These are phyloP conservation scores for Hartigia nigra DNA, from an alignment of 2,888 invertebrate genomes.

Conservation along the genomic window DNA sequence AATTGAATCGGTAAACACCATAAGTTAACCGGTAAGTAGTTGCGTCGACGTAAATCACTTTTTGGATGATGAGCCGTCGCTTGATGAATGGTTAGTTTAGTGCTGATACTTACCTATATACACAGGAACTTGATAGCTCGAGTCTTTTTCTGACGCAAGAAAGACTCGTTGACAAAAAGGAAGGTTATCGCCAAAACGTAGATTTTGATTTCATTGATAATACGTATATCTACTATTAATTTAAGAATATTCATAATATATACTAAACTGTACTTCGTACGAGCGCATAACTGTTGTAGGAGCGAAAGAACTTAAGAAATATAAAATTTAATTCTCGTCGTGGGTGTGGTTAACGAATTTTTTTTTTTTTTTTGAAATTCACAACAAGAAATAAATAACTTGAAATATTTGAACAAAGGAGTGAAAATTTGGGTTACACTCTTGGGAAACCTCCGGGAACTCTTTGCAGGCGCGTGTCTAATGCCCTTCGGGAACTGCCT, in stretches of 20 bases:
- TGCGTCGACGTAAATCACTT: conserved; percentile 58
- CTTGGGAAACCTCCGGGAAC: conserved; percentile 10
- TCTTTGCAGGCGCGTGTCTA: conserved; percentile 24
- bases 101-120: background rate
- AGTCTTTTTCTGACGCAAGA: background rate
- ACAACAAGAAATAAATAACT: background rate
- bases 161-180: background rate
- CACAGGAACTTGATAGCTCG: conserved; percentile 2
- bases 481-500: conserved; percentile 14
- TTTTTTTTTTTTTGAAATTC: background rate
- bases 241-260: background rate
- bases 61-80: conserved; percentile 41
- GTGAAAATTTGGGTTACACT: background rate
- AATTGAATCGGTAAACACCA: conserved; percentile 66
- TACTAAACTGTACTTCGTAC: background rate
- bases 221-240: background rate
- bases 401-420: background rate
- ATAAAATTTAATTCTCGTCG: background rate
- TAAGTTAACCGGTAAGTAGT: conserved; percentile 61
- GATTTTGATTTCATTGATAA: background rate
- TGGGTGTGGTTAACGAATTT: background rate
- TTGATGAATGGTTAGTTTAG: background rate
- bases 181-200: background rate
- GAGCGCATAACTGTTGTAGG: background rate
- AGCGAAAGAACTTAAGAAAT: background rate